Conservation (phyloP, 2,888 invertebrate genomes). For the Tenthredo notha region DNA sequence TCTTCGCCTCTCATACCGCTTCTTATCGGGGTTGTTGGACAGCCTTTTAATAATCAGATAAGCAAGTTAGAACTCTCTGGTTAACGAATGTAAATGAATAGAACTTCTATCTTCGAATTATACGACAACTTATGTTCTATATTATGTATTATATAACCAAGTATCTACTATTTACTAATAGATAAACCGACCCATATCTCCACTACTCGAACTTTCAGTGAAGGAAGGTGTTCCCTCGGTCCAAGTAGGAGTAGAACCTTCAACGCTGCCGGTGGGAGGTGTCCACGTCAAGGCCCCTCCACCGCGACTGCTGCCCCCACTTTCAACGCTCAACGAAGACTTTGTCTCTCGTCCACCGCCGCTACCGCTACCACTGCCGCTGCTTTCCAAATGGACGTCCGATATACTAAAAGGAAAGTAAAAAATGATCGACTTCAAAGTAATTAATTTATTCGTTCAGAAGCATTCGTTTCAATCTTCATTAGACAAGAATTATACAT, state of each 20-base stretch:
- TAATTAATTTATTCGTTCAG: background rate
- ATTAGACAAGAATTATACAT: background rate
- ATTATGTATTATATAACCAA: background rate
- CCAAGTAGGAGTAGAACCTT: conserved; percentile 98
- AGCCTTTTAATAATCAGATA: conserved; percentile 79
- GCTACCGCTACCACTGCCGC: conserved; percentile 78
- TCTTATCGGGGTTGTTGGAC: conserved; percentile 82
- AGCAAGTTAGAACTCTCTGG: background rate
- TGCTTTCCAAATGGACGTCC: conserved; percentile 85
- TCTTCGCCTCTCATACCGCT: conserved; percentile 70
- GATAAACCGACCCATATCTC: conserved; percentile 87
- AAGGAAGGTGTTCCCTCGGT: conserved; percentile 99
- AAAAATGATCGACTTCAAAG: background rate
- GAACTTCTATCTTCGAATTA: background rate
- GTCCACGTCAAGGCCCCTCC: conserved; percentile 85
- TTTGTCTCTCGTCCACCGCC: conserved; percentile 80
- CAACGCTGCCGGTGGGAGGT: conserved; percentile 89
- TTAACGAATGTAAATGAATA: background rate
- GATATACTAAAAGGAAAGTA: conserved; percentile 81
- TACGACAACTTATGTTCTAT: background rate
- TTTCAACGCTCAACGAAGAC: conserved; percentile 83
- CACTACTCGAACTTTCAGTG: conserved; percentile 97
- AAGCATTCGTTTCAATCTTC: background rate
- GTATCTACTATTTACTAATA: conserved; percentile 55
- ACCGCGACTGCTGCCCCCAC: conserved; percentile 81